A percentile compares a stretch with the other conserved stretches of the same genome.
phyloP scores from a whole-genome alignment of 2,888 invertebrate species.

The Leptinotarsa rubiginosa region DNA sequence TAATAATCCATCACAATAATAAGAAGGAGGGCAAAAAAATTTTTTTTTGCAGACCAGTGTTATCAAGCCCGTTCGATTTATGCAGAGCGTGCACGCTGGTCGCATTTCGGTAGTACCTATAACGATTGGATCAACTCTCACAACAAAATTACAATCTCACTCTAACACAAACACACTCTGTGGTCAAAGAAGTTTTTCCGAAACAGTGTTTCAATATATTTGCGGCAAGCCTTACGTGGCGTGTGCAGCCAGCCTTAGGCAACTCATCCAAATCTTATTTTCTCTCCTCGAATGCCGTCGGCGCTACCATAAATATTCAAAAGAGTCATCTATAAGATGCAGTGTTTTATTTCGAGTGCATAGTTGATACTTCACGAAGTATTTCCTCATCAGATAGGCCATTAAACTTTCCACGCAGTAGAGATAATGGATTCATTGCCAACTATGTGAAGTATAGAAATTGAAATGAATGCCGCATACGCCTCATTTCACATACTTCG shows the following conservation, averaged over 20 bases:
- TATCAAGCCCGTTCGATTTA: too few species aligned
- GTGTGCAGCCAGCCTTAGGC: background rate
- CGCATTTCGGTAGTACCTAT: too few species aligned
- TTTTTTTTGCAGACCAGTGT: too few species aligned
- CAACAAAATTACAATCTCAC: too few species aligned
- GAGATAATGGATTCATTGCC: conserved; percentile 52
- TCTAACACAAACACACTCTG: too few species aligned
- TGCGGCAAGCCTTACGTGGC: too few species aligned
- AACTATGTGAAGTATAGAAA: conserved; percentile 49
- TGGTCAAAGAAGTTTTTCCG: too few species aligned
- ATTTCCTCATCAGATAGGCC: conserved; percentile 54
- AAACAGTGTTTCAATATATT: too few species aligned
- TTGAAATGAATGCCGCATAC: conserved; percentile 39
- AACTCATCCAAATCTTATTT: background rate
- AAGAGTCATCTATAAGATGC: background rate
- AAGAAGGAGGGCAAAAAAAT: too few species aligned
- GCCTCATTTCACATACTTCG: conserved; percentile 6
- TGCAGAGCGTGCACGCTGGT: too few species aligned
- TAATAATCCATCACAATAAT: too few species aligned
- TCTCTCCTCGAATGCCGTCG: background rate
- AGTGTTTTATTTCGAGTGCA: conserved; percentile 32
- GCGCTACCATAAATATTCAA: conserved; percentile 14
- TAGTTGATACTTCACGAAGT: conserved; percentile 46
- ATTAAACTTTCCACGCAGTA: conserved; percentile 51
- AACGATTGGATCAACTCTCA: too few species aligned